These are phyloP conservation scores for Phocides pigmalion DNA, from an alignment of 1,140 invertebrate species.

Conservation along the genomic window DNA sequence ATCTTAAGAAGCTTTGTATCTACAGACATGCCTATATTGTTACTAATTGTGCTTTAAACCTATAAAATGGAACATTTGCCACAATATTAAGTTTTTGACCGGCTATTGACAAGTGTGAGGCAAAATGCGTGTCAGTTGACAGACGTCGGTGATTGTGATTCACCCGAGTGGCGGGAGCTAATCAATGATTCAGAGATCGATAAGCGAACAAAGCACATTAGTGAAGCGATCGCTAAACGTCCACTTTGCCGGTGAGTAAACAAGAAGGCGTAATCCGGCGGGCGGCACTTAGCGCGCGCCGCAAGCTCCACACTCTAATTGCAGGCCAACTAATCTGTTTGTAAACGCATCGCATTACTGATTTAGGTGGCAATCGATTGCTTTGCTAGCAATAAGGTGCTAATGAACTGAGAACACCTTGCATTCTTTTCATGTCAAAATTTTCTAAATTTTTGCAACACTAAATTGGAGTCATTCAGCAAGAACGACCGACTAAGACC, in stretches of 20 bases:
- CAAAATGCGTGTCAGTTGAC: slow-evolving; percentile 21
- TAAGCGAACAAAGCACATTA: slow-evolving; percentile 68
- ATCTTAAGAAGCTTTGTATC: no score
- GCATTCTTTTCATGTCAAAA: background rate
- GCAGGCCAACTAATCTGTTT: slow-evolving; percentile 77
- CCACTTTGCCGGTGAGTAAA: slow-evolving; percentile 71
- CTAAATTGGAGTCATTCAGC: background rate
- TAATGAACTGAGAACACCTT: slow-evolving; percentile 32
- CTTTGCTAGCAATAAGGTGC: slow-evolving; percentile 29
- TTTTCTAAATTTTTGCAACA: slow-evolving; percentile 7
- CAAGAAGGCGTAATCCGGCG: slow-evolving; percentile 77
- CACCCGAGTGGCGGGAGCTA: slow-evolving; percentile 31
- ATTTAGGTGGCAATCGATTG: slow-evolving; percentile 50
- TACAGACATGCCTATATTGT: no score
- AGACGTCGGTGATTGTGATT: slow-evolving; percentile 23
- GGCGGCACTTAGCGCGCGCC: slow-evolving; percentile 74
- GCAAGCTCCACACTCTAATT: slow-evolving; percentile 75
- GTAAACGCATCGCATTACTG: slow-evolving; percentile 65
- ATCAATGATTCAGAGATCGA: slow-evolving; percentile 65
- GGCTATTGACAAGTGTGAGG: background rate
- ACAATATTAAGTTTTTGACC: background rate
- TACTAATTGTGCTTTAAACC: background rate
- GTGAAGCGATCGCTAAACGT: slow-evolving; percentile 68
- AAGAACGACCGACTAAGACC: no score
- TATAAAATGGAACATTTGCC: background rate